A percentile compares a stretch with the other conserved stretches of the same genome.
Evolutionary conservation across 1,140 invertebrate species (phyloP).

Genomic region (Aphelinus certus): DNA sequence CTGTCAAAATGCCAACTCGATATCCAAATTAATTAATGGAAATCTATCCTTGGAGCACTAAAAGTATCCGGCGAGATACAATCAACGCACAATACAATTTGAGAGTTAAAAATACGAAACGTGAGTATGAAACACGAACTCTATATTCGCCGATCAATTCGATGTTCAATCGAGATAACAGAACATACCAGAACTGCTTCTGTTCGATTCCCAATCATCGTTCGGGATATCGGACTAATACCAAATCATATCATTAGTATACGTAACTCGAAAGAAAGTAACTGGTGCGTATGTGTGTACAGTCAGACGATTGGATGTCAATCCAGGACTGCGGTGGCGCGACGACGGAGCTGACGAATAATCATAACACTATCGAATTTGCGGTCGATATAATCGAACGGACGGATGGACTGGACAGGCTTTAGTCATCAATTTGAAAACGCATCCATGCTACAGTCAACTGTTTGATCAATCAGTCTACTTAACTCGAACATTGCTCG

Average conservation of each 20-base stretch:
- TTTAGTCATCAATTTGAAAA: slow-evolving; percentile 11
- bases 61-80: no score
- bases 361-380: slow-evolving; percentile 21
- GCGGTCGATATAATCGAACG: not conserved
- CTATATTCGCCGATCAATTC: no score
- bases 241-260: not conserved
- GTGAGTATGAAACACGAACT: no score
- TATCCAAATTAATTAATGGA: no score
- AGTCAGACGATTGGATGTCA: slow-evolving; percentile 7
- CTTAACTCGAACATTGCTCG: not conserved
- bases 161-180: no score
- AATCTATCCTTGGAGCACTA: no score
- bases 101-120: no score
- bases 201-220: no score
- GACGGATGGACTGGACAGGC: not conserved
- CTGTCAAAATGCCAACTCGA: no score
- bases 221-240: not conserved
- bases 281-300: not conserved
- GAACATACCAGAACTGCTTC: no score
- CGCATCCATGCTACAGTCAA: not conserved
- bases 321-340: not conserved
- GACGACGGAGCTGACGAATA: not conserved
- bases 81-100: no score
- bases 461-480: slow-evolving; percentile 3
- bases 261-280: slow-evolving; percentile 5